These are phyloP conservation scores for Drosophila affinis DNA, from an alignment of 2,888 invertebrate species.

Conservation along the genomic window DNA sequence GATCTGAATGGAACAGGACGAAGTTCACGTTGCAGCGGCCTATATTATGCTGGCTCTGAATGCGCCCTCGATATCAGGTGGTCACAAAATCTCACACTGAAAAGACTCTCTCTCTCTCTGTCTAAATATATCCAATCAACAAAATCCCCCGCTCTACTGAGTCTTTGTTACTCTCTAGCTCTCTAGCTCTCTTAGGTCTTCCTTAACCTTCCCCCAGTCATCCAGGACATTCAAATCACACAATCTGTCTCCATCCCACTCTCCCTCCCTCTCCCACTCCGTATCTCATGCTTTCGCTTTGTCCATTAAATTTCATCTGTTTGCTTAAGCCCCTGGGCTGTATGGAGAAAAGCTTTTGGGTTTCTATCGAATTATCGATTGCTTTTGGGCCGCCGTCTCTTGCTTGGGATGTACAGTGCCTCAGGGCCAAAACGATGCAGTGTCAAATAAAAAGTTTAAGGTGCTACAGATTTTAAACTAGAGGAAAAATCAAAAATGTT, in stretches of 20 bases:
- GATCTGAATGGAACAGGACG: constrained; percentile 29
- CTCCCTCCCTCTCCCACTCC: background rate
- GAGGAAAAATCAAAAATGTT: no score
- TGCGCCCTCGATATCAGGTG: constrained; percentile 74
- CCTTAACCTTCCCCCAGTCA: background rate
- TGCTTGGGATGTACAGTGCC: constrained; percentile 2
- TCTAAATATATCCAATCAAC: background rate
- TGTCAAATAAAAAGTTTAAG: no score
- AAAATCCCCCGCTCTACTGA: background rate
- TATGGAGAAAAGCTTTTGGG: background rate
- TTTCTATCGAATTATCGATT: background rate
- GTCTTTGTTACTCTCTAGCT: background rate
- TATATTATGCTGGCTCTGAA: constrained; percentile 69
- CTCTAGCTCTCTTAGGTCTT: background rate
- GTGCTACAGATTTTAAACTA: no score
- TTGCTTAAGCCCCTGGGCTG: background rate
- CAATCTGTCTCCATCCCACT: no score
- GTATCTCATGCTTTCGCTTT: background rate
- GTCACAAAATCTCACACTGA: constrained; percentile 39
- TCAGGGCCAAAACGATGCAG: no score
- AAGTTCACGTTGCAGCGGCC: constrained; percentile 44
- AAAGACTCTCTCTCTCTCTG: constrained; percentile 7
- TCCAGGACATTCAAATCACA: background rate
- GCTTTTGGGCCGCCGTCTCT: constrained; percentile 2
- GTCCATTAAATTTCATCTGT: background rate